A percentile compares a stretch with the other conserved stretches of the same genome.
phyloP scores from a whole-genome alignment of 2,797 vertebrate species.

The Platalea minor region DNA sequence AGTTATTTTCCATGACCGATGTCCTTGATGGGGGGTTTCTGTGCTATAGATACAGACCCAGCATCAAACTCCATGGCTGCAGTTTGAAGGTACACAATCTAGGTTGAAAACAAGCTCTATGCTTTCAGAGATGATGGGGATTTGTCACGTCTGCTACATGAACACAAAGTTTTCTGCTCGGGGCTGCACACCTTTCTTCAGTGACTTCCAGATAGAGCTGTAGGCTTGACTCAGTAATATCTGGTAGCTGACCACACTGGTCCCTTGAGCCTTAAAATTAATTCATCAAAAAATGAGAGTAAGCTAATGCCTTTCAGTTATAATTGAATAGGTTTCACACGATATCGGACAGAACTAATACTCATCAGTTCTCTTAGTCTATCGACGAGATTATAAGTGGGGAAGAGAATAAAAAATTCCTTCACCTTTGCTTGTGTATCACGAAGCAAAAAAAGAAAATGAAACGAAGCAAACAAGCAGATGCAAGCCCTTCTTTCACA shows the following conservation, averaged over 20 bases:
- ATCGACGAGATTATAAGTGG: neutral
- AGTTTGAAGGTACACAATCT: neutral
- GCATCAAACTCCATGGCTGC: neutral
- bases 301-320: neutral
- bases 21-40: neutral
- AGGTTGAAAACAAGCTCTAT: neutral
- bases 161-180: neutral
- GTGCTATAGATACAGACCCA: neutral
- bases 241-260: neutral
- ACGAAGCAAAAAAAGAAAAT: neutral
- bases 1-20: neutral
- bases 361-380: neutral
- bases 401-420: neutral
- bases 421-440: neutral
- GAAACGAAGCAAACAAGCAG: neutral
- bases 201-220: neutral
- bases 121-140: neutral
- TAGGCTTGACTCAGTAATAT: neutral
- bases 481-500: neutral
- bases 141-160: neutral
- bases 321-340: neutral
- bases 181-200: neutral
- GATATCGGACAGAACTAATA: neutral
- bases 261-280: neutral
- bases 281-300: neutral